Conservation (phyloP, 2,888 invertebrate species). For the Emmelina monodactyla region DNA sequence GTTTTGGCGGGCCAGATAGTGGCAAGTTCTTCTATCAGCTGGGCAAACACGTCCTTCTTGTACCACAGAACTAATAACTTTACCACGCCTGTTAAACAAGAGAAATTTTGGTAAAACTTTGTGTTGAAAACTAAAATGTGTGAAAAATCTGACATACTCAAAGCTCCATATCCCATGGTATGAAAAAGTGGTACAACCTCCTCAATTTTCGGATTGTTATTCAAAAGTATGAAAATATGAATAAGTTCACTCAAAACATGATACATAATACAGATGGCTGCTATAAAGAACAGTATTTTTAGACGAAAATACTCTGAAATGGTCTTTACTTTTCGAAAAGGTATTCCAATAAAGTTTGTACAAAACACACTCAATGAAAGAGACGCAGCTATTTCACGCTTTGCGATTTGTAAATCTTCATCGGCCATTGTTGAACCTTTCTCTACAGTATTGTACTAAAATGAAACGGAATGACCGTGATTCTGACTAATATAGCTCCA, state of each 20-base stretch:
- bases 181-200: constrained; percentile 55
- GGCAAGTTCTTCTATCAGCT: constrained; percentile 6
- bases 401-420: constrained; percentile 25
- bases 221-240: constrained; percentile 43
- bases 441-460: too few species aligned
- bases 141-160: constrained; percentile 56
- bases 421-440: background rate
- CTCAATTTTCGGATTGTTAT: constrained; percentile 48
- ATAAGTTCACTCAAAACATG: constrained; percentile 51
- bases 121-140: too few species aligned
- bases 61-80: constrained; percentile 5
- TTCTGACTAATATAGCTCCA: too few species aligned
- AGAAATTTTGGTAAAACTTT: too few species aligned
- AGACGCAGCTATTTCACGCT: constrained; percentile 40
- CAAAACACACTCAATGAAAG: constrained; percentile 35
- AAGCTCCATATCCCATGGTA: constrained; percentile 50
- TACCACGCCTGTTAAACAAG: constrained; percentile 24
- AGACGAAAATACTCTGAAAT: constrained; percentile 25
- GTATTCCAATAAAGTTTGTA: constrained; percentile 42
- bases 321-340: constrained; percentile 30
- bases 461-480: too few species aligned
- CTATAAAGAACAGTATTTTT: constrained; percentile 33
- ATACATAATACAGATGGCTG: constrained; percentile 38
- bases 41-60: constrained; percentile 5
- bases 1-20: constrained; percentile 4